Conservation (phyloP, 2,797 vertebrate genomes). For the Danio choprae region DNA sequence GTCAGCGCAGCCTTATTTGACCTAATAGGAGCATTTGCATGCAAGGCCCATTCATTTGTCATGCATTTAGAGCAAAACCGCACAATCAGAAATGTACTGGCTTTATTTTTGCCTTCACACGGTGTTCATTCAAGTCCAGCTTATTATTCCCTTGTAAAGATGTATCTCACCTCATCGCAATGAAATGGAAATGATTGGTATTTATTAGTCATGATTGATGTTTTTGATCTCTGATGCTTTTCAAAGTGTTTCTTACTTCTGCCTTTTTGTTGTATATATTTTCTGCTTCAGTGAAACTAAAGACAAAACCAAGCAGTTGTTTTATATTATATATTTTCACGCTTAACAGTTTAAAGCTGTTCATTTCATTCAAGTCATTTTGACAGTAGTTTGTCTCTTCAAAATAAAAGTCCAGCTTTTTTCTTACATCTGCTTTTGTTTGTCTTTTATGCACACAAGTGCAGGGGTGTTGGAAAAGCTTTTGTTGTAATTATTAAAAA, state of each 20-base stretch:
- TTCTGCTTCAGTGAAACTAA: conserved; percentile 89
- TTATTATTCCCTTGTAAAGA: conserved; percentile 80
- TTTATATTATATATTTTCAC: conserved; percentile 87
- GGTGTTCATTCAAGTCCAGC: conserved; percentile 77
- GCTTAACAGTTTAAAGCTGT: conserved; percentile 86
- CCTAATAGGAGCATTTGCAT: conserved; percentile 76
- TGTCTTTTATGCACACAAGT: neutral
- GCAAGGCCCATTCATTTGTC: conserved; percentile 79
- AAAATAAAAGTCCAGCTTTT: conserved; percentile 85
- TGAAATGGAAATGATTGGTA: conserved; percentile 84
- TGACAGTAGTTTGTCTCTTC: conserved; percentile 92
- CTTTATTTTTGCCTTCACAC: conserved; percentile 78
- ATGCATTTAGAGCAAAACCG: conserved; percentile 78
- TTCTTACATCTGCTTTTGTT: conserved; percentile 48
- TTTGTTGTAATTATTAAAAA: no score
- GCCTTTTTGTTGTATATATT: conserved; percentile 92
- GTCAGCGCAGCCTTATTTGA: conserved; percentile 72
- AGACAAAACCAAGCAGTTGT: conserved; percentile 85
- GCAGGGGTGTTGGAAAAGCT: no score
- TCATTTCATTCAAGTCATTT: conserved; percentile 92
- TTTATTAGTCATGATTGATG: conserved; percentile 89
- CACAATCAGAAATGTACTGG: conserved; percentile 79
- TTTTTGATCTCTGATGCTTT: conserved; percentile 82
- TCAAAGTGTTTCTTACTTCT: conserved; percentile 84
- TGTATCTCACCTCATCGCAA: conserved; percentile 77